Conservation (phyloP, 2,888 invertebrate species). For the Chrysina gloriosa region DNA sequence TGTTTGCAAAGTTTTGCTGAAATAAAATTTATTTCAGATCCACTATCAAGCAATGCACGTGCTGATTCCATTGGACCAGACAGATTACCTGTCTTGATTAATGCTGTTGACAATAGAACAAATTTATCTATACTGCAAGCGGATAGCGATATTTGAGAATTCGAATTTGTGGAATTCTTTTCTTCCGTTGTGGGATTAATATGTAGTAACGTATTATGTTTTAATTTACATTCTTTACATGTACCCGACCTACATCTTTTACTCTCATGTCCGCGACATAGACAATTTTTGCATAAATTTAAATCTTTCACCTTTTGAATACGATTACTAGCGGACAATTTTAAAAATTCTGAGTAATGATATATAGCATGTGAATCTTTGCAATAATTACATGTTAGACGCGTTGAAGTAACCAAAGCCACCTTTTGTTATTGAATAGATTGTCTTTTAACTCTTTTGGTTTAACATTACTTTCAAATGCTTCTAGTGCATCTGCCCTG, state of each 20-base stretch:
- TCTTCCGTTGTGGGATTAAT: not conserved
- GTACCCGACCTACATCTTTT: not conserved
- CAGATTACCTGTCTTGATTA: not conserved
- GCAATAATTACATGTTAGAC: not conserved
- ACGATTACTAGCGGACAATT: not conserved
- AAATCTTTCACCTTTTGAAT: not conserved
- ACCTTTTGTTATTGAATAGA: no score
- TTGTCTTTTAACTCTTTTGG: not conserved
- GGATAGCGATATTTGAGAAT: not conserved
- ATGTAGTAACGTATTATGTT: not conserved
- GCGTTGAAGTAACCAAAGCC: not conserved
- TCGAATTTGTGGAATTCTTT: not conserved
- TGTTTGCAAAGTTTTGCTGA: not conserved
- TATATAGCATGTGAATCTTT: not conserved
- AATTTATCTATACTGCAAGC: not conserved
- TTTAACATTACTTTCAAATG: not conserved
- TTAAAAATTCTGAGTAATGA: not conserved
- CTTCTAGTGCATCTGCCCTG: not conserved
- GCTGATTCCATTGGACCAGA: not conserved
- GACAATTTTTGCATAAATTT: not conserved
- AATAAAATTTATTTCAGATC: slow-evolving; percentile 1
- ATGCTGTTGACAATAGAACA: not conserved
- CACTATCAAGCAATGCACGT: not conserved
- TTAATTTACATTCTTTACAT: not conserved
- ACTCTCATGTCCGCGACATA: not conserved